Percentiles rank a stretch among this genome's conserved stretches.
Conservation (phyloP, 2,888 invertebrate genomes). For the Dorcus parallelipipedus region DNA sequence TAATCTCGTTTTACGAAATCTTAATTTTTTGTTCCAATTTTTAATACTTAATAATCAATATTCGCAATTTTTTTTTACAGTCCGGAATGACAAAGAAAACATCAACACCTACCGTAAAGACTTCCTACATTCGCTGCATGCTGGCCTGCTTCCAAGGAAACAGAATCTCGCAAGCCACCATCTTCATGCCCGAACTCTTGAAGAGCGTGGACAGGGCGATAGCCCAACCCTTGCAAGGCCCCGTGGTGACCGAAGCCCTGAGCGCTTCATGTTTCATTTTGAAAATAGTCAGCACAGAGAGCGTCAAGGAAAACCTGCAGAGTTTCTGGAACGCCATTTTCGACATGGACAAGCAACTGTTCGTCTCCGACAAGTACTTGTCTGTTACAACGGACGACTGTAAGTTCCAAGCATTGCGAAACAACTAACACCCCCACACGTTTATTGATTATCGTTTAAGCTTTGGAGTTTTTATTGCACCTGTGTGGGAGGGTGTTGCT, state of each 20-base stretch:
- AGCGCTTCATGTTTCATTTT: constrained; percentile 66
- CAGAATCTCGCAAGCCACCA: constrained; percentile 48
- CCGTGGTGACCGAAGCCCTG: constrained; percentile 69
- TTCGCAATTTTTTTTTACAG: constrained; percentile 45
- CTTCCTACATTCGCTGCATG: constrained; percentile 75
- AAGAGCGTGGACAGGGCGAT: constrained; percentile 73
- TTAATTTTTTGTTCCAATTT: not conserved
- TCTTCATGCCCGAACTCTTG: constrained; percentile 61
- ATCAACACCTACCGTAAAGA: constrained; percentile 72
- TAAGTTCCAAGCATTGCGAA: constrained; percentile 28
- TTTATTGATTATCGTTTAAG: constrained; percentile 43
- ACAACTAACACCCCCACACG: too few species aligned
- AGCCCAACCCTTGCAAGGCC: constrained; percentile 68
- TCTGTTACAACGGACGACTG: constrained; percentile 67
- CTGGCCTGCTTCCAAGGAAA: constrained; percentile 60
- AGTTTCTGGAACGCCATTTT: constrained; percentile 68
- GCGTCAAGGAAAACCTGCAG: constrained; percentile 16
- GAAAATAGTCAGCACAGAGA: constrained; percentile 52
- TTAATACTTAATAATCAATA: not conserved
- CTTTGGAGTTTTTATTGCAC: constrained; percentile 65
- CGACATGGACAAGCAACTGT: constrained; percentile 74
- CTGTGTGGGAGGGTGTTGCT: constrained; percentile 70
- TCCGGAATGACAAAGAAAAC: constrained; percentile 74
- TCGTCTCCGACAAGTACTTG: constrained; percentile 80
- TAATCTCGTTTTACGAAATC: too few species aligned